Conservation (phyloP, 2,113 vertebrate species). For the Choloepus hoffmanni region DNA sequence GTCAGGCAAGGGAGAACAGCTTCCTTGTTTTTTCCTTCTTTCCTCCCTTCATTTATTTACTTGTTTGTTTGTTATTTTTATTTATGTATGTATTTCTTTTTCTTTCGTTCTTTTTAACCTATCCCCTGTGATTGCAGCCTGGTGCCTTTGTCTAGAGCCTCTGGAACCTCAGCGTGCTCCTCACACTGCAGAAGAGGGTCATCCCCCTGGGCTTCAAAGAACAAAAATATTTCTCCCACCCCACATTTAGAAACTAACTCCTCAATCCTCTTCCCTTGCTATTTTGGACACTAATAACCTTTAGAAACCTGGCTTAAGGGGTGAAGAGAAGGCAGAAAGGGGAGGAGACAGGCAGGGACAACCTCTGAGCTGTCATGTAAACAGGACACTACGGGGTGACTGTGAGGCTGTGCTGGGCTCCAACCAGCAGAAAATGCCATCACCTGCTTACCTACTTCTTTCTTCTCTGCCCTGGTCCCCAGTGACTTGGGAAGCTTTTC, state of each 20-base stretch:
- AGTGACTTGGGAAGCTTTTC: neutral
- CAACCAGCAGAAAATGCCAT: neutral
- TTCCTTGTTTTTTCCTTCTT: too few relatives aligned
- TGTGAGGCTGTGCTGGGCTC: neutral
- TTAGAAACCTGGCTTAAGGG: conserved; percentile 29
- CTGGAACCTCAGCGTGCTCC: neutral
- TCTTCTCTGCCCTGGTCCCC: neutral
- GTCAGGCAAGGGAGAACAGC: too few relatives aligned
- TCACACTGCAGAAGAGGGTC: neutral
- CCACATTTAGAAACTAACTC: neutral
- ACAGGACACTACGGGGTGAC: neutral
- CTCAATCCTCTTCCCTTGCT: neutral
- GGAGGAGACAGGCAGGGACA: neutral
- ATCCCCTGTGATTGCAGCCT: neutral
- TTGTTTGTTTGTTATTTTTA: too few relatives aligned
- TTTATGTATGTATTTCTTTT: too few relatives aligned
- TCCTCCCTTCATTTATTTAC: too few relatives aligned
- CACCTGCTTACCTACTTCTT: neutral
- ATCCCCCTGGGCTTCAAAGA: neutral
- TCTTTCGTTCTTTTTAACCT: neutral
- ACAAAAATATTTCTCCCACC: conserved; percentile 51
- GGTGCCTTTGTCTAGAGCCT: neutral
- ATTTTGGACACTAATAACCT: neutral
- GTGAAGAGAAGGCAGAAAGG: neutral
- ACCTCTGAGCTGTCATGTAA: neutral